Evolutionary conservation across 2,888 invertebrate species (phyloP), one percentile per base, ranked within the genome.

Genomic region (Brachylomia viminalis): DNA sequence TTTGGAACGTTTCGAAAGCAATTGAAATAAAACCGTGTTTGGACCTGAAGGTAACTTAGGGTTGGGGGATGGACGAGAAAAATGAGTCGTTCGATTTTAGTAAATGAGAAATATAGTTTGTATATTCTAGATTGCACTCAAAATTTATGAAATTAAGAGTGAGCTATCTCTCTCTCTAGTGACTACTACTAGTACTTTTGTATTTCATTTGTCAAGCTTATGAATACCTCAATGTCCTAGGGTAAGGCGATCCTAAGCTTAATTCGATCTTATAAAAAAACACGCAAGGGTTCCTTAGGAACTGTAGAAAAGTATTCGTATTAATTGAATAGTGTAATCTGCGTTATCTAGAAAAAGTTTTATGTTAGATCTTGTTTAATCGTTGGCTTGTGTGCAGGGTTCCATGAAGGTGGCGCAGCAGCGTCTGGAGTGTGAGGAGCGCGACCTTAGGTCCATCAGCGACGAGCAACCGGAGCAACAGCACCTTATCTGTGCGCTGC

Each of bases 1-100:
- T 91, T 79, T 96, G 96, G 96, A 96, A 96, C 79, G 88, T 96
- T 80, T 89, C 93, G 5, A 96, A 95, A 89, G 95, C 92, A 6
- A 69, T 94, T 49, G 93, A 95, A 83, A 89, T 86, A 8, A 93
- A 93, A 79, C 94, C 95, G 10, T 20, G 61, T 20, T 87, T 95
- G 71, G 89, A 95, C 83, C 86, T 96, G 72, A 91, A 92, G 94
- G 96, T 96, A 91, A 66, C 5, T 59, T 56, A 33, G 7, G 13
- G 7, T 70, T 64, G 11, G 6, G 7, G n/a, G 10, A 30, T 77
- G 3, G 20, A 33, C 2, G 20, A 33, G 33, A 45, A 38, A 70
- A 27, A 68, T 13, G 1, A 52, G 1, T 20, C 27, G 1, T 15
- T 47, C 49, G 38, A 71, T 11, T 27, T 38, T 71, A 70, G 27